Evolutionary conservation across 2,113 vertebrate genomes (phyloP), one percentile per base, ranked within the genome.

Genomic region (Seriola aureovittata): DNA sequence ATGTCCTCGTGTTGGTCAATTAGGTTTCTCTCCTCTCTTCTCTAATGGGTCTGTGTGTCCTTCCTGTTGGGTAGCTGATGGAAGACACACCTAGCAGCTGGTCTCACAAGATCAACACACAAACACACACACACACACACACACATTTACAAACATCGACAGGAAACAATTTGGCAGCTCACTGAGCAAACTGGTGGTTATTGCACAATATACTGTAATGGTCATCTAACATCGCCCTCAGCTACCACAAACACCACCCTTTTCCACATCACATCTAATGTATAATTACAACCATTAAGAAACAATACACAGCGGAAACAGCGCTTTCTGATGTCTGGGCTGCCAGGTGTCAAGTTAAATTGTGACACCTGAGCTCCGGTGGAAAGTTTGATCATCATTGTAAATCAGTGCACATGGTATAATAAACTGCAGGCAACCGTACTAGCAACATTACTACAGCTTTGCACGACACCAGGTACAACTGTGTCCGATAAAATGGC

Each of bases 141-240:
- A 69, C 44, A 48, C 66, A 58, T 63, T 50, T 40, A 62, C 48
- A 75, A 83, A 91, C 80, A 78, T 48, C n/a, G 25, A 82, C 89
- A 91, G 91, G 75, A 92, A 92, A 92, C 85, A 75, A 89, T 93
- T 89, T 92, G 84, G 90, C 82, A 64, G 85, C 69, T 87, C 86
- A 83, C 64, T 81, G 81, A 79, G 69, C 67, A 84, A 72, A 88
- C 86, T 79, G 80, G 23, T 50, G 58, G 72, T 87, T 86, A 91
- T 69, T 76, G 80, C 75, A 71, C 87, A 88, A 80, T 81, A 84
- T 66, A 77, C 44, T 58, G 40, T 87, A 85, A 90, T 78, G 77
- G 77, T 75, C 78, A 78, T 88, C 38, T 70, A 60, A 80, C 29
- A 68, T 46, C 46, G 19, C 77, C 69, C 80, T 86, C 83, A 71